These are phyloP conservation scores for Amaurobius ferox DNA, from an alignment of 2,888 invertebrate species.

Conservation along the genomic window DNA sequence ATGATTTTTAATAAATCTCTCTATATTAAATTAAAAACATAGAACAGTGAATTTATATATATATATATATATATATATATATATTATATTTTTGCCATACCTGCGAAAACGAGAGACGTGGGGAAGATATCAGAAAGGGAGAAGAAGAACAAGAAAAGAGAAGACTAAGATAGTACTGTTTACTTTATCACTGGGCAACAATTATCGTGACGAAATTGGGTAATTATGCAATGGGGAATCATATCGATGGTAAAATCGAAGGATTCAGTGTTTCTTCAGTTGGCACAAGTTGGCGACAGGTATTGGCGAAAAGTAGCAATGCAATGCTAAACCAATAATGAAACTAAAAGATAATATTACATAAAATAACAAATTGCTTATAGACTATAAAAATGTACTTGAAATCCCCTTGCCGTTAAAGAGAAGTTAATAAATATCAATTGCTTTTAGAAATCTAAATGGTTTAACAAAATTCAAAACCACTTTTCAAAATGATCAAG, in stretches of 20 bases:
- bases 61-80: no score
- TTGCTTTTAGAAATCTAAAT: no score
- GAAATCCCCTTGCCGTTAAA: no score
- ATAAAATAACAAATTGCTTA: no score
- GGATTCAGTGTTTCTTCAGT: constrained; percentile 47
- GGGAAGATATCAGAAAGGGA: background rate
- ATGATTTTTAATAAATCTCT: constrained; percentile 67
- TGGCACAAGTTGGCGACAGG: background rate
- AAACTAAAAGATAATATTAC: no score
- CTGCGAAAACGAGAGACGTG: constrained; percentile 44
- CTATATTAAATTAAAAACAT: constrained; percentile 28
- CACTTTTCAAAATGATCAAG: no score
- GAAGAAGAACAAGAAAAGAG: constrained; percentile 15
- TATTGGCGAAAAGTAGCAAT: background rate
- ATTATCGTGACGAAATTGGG: constrained; percentile 70
- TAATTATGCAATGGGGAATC: constrained; percentile 72
- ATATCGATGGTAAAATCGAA: constrained; percentile 65
- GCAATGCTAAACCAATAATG: background rate
- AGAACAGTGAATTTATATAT: constrained; percentile 8
- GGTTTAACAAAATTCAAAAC: no score
- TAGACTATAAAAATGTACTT: no score
- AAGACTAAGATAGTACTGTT: constrained; percentile 51
- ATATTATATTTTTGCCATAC: constrained; percentile 50
- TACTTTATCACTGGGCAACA: constrained; percentile 72
- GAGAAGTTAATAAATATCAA: no score